Evolutionary conservation across 2,888 invertebrate genomes (phyloP).

Genomic region (Protophormia terraenovae): DNA sequence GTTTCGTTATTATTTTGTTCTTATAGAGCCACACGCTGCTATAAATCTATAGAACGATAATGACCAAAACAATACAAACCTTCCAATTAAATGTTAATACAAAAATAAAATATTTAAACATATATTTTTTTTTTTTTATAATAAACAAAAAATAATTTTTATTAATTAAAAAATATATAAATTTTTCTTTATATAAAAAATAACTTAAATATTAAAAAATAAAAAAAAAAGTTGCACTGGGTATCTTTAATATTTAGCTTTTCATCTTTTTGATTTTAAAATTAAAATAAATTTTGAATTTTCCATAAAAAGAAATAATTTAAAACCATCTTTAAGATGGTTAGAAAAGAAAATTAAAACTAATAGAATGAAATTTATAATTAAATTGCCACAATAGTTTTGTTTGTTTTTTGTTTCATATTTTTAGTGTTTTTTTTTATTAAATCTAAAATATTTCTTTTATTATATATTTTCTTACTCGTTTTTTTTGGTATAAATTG

Average conservation of each 20-base stretch:
- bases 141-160: conserved; percentile 64
- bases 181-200: conserved; percentile 63
- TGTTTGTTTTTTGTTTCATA: conserved; percentile 32
- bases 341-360: conserved; percentile 63
- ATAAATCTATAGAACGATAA: no score
- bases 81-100: not conserved
- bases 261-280: conserved; percentile 43
- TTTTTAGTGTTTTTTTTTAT: conserved; percentile 25
- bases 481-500: conserved; percentile 67
- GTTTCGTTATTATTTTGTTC: no score
- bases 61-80: no score
- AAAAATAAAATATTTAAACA: not conserved
- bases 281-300: conserved; percentile 72
- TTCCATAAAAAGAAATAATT: conserved; percentile 39
- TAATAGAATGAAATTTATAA: conserved; percentile 73
- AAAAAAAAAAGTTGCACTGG: conserved; percentile 68
- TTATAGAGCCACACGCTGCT: no score
- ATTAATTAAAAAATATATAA: conserved; percentile 53
- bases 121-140: conserved; percentile 8
- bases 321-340: conserved; percentile 72
- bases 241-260: conserved; percentile 45
- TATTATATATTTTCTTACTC: not conserved
- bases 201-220: conserved; percentile 52
- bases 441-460: conserved; percentile 54
- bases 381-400: conserved; percentile 78